These are phyloP conservation scores for Colius striatus DNA, from an alignment of 2,113 vertebrate genomes.

Conservation along the genomic window DNA sequence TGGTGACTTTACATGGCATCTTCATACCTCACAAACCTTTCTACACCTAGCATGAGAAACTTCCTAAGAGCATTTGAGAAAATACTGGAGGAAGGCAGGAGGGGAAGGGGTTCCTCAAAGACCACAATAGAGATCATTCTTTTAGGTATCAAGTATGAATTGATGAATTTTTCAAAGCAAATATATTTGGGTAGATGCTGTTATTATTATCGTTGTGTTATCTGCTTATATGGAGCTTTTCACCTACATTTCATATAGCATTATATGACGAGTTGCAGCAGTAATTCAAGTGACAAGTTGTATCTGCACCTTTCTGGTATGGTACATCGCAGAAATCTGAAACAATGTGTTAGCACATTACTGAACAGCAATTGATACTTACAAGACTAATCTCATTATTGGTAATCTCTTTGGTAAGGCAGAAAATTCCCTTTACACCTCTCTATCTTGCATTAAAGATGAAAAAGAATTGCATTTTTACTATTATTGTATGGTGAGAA, in stretches of 20 bases:
- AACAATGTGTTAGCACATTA: not conserved
- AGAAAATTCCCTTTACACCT: constrained; percentile 3
- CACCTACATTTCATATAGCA: not conserved
- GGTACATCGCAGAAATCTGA: not conserved
- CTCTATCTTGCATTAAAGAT: constrained; percentile 37
- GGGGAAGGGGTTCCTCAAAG: not conserved
- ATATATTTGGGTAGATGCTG: not conserved
- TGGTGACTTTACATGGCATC: not conserved
- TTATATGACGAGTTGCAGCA: not conserved
- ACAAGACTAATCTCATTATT: constrained; percentile 26
- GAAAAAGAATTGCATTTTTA: constrained; percentile 63
- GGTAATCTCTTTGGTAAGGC: constrained; percentile 17
- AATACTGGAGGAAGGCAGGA: not conserved
- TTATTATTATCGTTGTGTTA: not conserved
- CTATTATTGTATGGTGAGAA: constrained; percentile 13
- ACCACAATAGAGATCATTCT: not conserved
- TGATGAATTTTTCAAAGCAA: not conserved
- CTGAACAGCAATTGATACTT: constrained; percentile 39
- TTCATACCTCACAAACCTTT: not conserved
- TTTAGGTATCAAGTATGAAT: not conserved
- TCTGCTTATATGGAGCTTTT: not conserved
- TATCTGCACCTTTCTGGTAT: not conserved
- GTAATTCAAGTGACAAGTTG: constrained; percentile 2
- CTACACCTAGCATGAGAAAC: not conserved
- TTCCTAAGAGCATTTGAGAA: not conserved